Percentiles rank a stretch among this genome's conserved stretches.
These are phyloP conservation scores for Rallus crepitans DNA, from an alignment of 2,797 vertebrate genomes.

Conservation along the genomic window DNA sequence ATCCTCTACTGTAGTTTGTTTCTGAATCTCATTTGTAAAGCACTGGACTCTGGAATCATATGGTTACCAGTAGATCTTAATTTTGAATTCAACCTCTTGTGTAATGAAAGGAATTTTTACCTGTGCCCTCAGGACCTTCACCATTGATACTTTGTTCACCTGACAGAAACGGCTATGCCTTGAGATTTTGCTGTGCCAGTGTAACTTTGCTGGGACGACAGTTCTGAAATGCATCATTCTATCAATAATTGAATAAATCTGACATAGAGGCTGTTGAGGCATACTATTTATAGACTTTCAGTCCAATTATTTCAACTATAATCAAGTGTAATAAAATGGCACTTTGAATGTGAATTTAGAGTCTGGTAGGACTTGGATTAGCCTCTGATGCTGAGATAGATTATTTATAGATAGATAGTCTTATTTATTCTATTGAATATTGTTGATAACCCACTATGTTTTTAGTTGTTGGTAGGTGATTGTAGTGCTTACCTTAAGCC, in stretches of 20 bases:
- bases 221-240: background rate
- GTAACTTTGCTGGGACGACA: background rate
- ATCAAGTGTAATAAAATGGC: background rate
- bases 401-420: too few species aligned
- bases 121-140: background rate
- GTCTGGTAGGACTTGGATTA: background rate
- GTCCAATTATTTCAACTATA: background rate
- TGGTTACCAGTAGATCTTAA: background rate
- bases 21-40: background rate
- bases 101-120: background rate
- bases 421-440: too few species aligned
- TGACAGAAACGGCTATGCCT: background rate
- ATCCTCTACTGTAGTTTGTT: background rate
- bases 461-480: too few species aligned
- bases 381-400: background rate
- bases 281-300: background rate
- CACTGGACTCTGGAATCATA: background rate
- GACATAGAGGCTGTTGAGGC: background rate
- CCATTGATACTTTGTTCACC: background rate
- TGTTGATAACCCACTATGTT: too few species aligned
- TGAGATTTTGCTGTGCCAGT: background rate
- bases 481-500: too few species aligned
- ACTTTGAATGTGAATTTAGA: background rate
- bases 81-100: background rate
- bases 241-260: background rate